Base-by-base conservation (phyloP, 2,888 invertebrate genomes). In the Aproaerema taeniolella region DNA sequence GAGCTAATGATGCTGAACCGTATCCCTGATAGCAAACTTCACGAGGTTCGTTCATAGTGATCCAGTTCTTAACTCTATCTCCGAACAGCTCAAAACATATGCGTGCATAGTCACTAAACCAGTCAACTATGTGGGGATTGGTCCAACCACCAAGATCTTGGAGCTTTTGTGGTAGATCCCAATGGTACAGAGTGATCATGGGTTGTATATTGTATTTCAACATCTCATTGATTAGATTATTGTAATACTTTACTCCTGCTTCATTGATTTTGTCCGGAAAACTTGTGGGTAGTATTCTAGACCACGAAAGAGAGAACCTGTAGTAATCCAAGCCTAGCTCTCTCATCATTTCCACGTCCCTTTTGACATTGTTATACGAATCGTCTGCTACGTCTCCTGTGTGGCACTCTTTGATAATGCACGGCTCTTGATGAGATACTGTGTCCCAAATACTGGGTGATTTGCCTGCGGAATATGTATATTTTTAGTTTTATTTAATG, bases 401-500 rank as follows among this genome's bases (percentile, higher is more conserved):
- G n/a, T n/a, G n/a, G n/a, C n/a, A n/a, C n/a, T n/a, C n/a, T n/a
- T n/a, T n/a, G n/a, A n/a, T n/a, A n/a, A n/a, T n/a, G n/a, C n/a
- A n/a, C n/a, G n/a, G 15, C n/a, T 48, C 45, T 31, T 10, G 54
- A 43, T 89, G 89, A 1, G 88, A 80, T 50, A 89, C 64, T 43
- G 68, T 77, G 64, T 91, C 91, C 91, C 91, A 91, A 39, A 90
- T 89, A 38, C 79, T 88, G 58, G 79, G 80, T 1, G 86, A 67
- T 57, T 88, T 89, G n/a, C 87, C 89, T 75, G 52, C 41, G 35
- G 29, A 29, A 15, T n/a, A 15, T n/a, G 14, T n/a, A 14, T 7
- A 4, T 15, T 29, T 29, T 13, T n/a, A n/a, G n/a, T n/a, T n/a
- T n/a, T n/a, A n/a, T n/a, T n/a, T n/a, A n/a, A n/a, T n/a, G n/a